Conservation (phyloP, 2,113 vertebrate species). For the Seriola aureovittata region DNA sequence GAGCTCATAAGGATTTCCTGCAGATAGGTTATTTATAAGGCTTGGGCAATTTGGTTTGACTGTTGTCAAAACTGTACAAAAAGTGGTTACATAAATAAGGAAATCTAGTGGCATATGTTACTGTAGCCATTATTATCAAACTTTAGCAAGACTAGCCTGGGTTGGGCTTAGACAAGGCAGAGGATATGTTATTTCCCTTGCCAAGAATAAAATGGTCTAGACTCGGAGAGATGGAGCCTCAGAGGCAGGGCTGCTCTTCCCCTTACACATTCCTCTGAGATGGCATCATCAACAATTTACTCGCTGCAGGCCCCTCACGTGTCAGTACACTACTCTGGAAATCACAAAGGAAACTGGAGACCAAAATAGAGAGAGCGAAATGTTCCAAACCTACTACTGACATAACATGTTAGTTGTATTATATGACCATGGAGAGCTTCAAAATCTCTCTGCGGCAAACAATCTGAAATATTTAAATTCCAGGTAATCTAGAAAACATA, state of each 20-base stretch:
- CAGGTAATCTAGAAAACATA: not conserved
- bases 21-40: slow-evolving; percentile 2
- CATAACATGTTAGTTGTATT: slow-evolving; percentile 15
- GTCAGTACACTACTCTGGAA: slow-evolving; percentile 30
- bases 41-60: not conserved
- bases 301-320: slow-evolving; percentile 41
- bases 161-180: not conserved
- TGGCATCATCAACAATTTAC: slow-evolving; percentile 51
- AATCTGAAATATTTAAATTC: not conserved
- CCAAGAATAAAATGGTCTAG: slow-evolving; percentile 6
- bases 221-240: slow-evolving; percentile 28
- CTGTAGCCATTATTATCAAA: not conserved
- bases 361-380: slow-evolving; percentile 45
- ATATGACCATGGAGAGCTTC: not conserved
- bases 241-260: slow-evolving; percentile 33
- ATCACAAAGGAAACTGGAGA: slow-evolving; percentile 31
- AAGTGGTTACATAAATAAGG: not conserved
- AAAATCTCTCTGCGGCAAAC: not conserved
- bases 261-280: slow-evolving; percentile 60
- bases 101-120: not conserved
- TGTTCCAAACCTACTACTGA: slow-evolving; percentile 15
- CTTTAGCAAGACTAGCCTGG: not conserved
- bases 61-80: not conserved
- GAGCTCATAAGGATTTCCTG: slow-evolving; percentile 40
- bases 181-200: slow-evolving; percentile 23